A percentile compares a stretch with the other conserved stretches of the same genome.
Evolutionary conservation across 1,140 invertebrate species (phyloP).

Genomic region (Aphis gossypii): DNA sequence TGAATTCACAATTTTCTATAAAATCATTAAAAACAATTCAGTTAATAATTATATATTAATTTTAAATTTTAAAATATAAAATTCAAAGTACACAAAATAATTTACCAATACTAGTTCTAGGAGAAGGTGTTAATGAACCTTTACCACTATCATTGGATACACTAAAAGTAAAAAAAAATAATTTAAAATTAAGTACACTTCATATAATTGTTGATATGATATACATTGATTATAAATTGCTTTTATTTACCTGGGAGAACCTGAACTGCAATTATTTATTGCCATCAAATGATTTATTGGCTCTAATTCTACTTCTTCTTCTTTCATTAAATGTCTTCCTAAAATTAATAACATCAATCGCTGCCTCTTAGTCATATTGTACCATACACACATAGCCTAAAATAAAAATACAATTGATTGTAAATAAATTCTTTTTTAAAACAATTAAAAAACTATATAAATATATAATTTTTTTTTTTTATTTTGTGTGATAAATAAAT

Average conservation of each 20-base stretch:
- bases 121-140: conserved; percentile 43
- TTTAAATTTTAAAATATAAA: not conserved
- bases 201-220: not conserved
- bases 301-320: conserved; percentile 49
- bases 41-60: not conserved
- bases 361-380: conserved; percentile 85
- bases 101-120: conserved; percentile 36
- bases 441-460: not conserved
- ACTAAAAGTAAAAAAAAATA: conserved; percentile 21
- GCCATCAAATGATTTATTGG: conserved; percentile 24
- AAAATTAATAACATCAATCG: conserved; percentile 81
- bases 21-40: not conserved
- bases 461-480: not conserved
- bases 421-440: not conserved
- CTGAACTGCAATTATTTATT: not conserved
- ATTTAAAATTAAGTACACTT: not conserved
- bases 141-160: conserved; percentile 42
- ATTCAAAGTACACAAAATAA: not conserved
- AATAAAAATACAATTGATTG: conserved; percentile 51
- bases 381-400: conserved; percentile 86
- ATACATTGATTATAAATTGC: not conserved
- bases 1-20: conserved; percentile 41
- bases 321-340: conserved; percentile 68
- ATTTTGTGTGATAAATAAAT: not conserved
- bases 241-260: not conserved